phyloP scores from a whole-genome alignment of 2,888 invertebrate species.

The Penaeus monodon region DNA sequence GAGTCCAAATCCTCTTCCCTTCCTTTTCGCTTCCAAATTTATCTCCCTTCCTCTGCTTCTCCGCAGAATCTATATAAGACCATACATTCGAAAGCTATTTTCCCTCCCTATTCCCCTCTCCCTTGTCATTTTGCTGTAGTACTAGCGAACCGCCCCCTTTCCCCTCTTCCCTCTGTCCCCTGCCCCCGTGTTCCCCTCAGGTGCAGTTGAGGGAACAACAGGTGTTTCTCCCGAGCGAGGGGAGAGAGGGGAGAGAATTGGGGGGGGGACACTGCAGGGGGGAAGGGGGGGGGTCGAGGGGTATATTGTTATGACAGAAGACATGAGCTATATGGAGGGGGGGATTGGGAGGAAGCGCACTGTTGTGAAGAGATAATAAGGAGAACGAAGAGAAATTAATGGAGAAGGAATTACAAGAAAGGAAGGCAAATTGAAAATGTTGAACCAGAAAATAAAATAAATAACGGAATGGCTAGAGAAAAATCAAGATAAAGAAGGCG shows the following conservation, averaged over 20 bases:
- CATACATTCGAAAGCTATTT: neutral
- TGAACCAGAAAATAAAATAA: neutral
- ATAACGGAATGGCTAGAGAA: too few species aligned
- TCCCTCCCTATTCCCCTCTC: neutral
- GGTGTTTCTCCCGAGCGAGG: slow-evolving; percentile 14
- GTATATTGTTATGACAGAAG: neutral
- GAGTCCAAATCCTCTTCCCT: neutral
- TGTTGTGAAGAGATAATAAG: neutral
- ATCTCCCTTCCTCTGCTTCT: neutral
- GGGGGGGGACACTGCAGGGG: neutral
- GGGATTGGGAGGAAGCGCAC: neutral
- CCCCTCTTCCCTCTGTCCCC: neutral
- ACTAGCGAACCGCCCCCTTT: neutral
- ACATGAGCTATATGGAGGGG: neutral
- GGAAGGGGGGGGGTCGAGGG: neutral
- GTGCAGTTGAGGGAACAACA: slow-evolving; percentile 25
- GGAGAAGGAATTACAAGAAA: neutral
- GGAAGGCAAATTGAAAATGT: neutral
- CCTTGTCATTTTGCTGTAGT: neutral
- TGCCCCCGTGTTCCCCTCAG: slow-evolving; percentile 13
- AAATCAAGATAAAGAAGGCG: neutral
- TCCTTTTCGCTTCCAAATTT: neutral
- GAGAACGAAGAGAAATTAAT: neutral
- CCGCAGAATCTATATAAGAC: neutral
- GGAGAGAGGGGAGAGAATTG: neutral